A percentile compares a stretch with the other conserved stretches of the same genome.
Evolutionary conservation across 1,140 invertebrate species (phyloP).

Genomic region (Sinella curviseta): DNA sequence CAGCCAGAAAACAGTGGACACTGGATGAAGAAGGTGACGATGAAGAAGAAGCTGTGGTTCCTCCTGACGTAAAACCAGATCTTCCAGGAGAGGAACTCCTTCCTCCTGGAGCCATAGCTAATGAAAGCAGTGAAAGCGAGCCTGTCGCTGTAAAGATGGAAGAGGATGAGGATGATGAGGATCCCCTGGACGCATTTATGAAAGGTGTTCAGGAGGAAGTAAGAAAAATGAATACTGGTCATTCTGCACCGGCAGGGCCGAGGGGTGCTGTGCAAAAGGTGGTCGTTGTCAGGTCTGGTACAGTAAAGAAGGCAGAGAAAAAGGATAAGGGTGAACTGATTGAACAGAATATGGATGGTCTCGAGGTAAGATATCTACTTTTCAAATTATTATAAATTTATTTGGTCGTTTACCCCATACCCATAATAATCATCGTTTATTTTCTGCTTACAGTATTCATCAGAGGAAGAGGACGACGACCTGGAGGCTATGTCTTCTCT

Average conservation of each 20-base stretch:
- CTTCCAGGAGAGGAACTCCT: constrained; percentile 54
- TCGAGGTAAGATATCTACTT: constrained; percentile 64
- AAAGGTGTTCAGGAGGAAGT: constrained; percentile 82
- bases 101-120: constrained; percentile 56
- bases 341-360: constrained; percentile 93
- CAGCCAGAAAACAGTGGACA: constrained; percentile 81
- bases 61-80: constrained; percentile 47
- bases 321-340: constrained; percentile 87
- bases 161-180: constrained; percentile 73
- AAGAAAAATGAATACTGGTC: constrained; percentile 72
- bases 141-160: constrained; percentile 52
- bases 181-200: constrained; percentile 97
- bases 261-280: constrained; percentile 53
- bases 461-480: constrained; percentile 93
- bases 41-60: constrained; percentile 57
- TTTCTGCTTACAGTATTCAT: constrained; percentile 72
- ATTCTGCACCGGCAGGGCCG: constrained; percentile 2
- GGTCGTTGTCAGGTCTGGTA: constrained; percentile 82
- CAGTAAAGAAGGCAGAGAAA: constrained; percentile 80
- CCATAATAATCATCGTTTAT: neutral
- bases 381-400: neutral
- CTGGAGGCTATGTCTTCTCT: constrained; percentile 86
- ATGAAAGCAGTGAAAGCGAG: constrained; percentile 38
- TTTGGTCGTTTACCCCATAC: constrained; percentile 18
- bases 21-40: constrained; percentile 85